Evolutionary conservation across 2,797 vertebrate genomes (phyloP), one percentile per base, ranked within the genome.

Genomic region (Acipenser oxyrinchus): DNA sequence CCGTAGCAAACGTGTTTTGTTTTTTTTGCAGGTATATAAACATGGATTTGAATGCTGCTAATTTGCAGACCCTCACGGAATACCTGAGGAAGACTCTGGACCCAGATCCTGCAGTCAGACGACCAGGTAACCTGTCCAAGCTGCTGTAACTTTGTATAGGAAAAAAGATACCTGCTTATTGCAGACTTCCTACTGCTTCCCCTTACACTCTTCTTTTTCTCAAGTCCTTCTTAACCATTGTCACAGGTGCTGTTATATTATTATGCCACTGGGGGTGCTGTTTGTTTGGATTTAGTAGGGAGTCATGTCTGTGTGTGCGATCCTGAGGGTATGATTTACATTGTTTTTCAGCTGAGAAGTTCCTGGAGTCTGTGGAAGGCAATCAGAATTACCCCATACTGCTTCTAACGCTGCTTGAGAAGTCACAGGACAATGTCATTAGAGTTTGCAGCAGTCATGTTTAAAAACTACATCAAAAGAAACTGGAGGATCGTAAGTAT

Each of bases 401-500:
- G 65, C 91, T 99, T 6, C 85, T 99, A 74, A 97, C 95, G 0
- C 81, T 97, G 64, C 77, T 99, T 77, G 96, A 98, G 79, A 98
- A 97, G 74, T 96, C 95, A 23, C 96, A 97, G 75, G 95, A 98
- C 75, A 94, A 89, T 18, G 96, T 99, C 70, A 98, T 99, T 70
- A 91, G 97, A 70, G 96, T 99, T 51, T 99, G 97, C 96, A 23
- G 96, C 96, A 60, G 95, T 99, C 67, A 99, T 95, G 0, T 99
- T 99, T 83, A 99, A 99, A 84, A 99, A 99, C 76, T 99, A 97
- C 74, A 97, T 99, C 77, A 99, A 99, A 85, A 95, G 97, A 82
- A 99, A 99, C 83, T 99, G 97, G 97, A 93, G 96, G 80, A 88
- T 97, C 82, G 97, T 99, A 86, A 87, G 96, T 96, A 84, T 81